phyloP scores from a whole-genome alignment of 1,140 invertebrate species.

The Drosophila kurseongensis region DNA sequence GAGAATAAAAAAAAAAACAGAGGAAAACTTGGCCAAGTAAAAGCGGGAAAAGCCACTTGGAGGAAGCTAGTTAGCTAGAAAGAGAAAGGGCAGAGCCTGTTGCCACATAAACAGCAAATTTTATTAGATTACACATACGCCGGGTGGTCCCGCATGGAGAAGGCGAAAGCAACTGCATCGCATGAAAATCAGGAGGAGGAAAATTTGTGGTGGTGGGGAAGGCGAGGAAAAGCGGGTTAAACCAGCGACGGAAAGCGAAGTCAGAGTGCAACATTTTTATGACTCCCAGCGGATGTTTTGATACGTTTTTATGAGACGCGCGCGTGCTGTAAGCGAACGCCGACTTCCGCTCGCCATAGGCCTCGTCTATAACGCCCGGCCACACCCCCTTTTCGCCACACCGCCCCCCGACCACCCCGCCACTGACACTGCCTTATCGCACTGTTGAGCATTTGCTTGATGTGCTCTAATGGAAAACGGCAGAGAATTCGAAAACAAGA shows the following conservation, averaged over 20 bases:
- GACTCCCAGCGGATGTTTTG: constrained; percentile 81
- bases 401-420: neutral
- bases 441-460: constrained; percentile 43
- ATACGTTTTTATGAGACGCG: constrained; percentile 83
- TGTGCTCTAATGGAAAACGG: constrained; percentile 72
- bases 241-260: constrained; percentile 42
- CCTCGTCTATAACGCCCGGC: constrained; percentile 19
- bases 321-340: constrained; percentile 77
- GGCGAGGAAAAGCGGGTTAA: neutral
- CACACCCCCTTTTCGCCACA: neutral
- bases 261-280: constrained; percentile 81
- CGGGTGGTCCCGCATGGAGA: constrained; percentile 35
- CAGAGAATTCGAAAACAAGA: constrained; percentile 5
- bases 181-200: constrained; percentile 26
- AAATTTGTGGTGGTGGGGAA: constrained; percentile 21
- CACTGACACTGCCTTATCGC: constrained; percentile 46
- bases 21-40: neutral
- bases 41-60: constrained; percentile 14
- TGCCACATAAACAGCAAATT: constrained; percentile 81
- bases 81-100: constrained; percentile 48
- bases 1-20: constrained; percentile 4
- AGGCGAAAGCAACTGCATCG: constrained; percentile 16
- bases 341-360: constrained; percentile 53
- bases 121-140: constrained; percentile 83
- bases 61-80: constrained; percentile 27